phyloP scores from a whole-genome alignment of 2,888 invertebrate genomes.

The Cylindroiulus punctatus region DNA sequence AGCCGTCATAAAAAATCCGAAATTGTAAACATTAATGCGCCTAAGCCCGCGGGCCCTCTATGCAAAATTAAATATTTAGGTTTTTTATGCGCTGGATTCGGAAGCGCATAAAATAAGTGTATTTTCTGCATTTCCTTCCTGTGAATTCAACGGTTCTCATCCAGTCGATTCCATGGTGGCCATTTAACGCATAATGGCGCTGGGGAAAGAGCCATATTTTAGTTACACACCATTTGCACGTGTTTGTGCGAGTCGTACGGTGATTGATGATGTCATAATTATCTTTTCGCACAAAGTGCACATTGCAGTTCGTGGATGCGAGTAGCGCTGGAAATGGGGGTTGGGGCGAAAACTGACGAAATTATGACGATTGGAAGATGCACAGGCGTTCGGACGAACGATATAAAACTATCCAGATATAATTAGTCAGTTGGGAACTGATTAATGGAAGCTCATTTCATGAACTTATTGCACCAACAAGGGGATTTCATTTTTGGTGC shows the following conservation, averaged over 20 bases:
- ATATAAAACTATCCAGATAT: neutral
- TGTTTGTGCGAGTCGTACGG: neutral
- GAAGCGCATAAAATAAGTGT: constrained; percentile 11
- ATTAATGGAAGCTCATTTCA: neutral
- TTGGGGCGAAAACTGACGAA: neutral
- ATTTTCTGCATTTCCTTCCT: neutral
- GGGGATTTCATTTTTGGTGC: too few species aligned
- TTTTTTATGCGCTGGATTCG: neutral
- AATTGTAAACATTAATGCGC: constrained; percentile 37
- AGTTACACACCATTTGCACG: constrained; percentile 38
- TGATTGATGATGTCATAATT: constrained; percentile 38
- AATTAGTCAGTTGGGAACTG: neutral
- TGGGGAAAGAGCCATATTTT: neutral
- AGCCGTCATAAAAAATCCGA: neutral
- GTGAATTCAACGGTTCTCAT: constrained; percentile 22
- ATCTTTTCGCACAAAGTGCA: constrained; percentile 14
- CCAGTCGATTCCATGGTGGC: neutral
- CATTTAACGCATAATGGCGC: constrained; percentile 26
- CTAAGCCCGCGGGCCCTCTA: neutral
- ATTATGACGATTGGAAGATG: neutral
- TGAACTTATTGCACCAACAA: neutral
- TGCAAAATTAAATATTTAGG: constrained; percentile 25
- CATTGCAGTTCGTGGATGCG: neutral
- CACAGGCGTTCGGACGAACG: neutral
- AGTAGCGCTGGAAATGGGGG: neutral